Evolutionary conservation across 2,113 vertebrate species (phyloP), one percentile per base, ranked within the genome.

Genomic region (Emberiza fucata): DNA sequence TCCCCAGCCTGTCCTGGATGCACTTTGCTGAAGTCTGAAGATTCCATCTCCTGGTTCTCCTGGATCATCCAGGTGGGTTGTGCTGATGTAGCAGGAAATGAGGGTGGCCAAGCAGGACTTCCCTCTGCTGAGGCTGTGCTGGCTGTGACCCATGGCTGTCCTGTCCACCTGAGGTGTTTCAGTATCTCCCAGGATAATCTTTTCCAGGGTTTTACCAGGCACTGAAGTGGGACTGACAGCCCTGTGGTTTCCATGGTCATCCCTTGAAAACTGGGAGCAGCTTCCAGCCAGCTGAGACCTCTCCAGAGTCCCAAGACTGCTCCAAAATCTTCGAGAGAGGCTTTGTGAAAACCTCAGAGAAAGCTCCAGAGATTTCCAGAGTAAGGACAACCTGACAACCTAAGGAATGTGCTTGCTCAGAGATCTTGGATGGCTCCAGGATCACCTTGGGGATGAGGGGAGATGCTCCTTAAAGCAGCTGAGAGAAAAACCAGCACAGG

Each of bases 341-440:
- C 39, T 87, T 47, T 39, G 56, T 45, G 56, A 39, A 5, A 10
- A 39, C 23, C 14, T 39, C 64, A n/a, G 33, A 80, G 35, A 57
- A 33, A 44, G 27, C 27, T 59, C 68, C 51, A 39, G 28, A 27
- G 12, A 27, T 6, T 47, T 54, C 40, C 6, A 15, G 28, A 35
- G 39, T 8, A 16, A 56, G 33, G 50, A 57, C 22, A 42, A 22
- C 3, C 4, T 1, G 4, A 29, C 18, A 61, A 8, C 48, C 11
- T 12, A 4, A 59, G 64, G 33, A n/a, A 37, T 6, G 17, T 24
- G 35, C 13, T 25, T 19, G 24, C 12, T 47, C 2, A 21, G 53
- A 29, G 31, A 8, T n/a, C 31, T 37, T 5, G 4, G 37, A 15
- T 35, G 77, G 21, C 5, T 81, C 50, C 31, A 33, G 0, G 0